Conservation (phyloP, 2,113 vertebrate species). For the Hippocampus mohnikei region DNA sequence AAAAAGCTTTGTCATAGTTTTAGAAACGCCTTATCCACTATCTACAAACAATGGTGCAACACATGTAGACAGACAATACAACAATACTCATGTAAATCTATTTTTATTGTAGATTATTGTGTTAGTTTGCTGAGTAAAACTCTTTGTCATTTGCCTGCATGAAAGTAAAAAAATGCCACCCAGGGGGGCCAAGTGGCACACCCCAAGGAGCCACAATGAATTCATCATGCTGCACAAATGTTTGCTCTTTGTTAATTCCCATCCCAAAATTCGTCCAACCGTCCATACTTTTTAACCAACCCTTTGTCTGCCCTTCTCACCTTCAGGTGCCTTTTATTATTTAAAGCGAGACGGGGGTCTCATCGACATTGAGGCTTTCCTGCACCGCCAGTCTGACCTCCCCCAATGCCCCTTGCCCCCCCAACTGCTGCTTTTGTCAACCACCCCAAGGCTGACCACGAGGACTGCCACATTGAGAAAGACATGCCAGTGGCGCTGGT, state of each 20-base stretch:
- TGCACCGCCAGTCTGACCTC: conserved; percentile 30
- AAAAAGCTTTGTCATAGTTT: too few relatives aligned
- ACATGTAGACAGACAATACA: too few relatives aligned
- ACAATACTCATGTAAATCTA: too few relatives aligned
- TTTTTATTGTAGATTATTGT: too few relatives aligned
- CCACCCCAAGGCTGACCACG: conserved; percentile 29
- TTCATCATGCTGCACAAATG: neutral
- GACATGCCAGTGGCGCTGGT: conserved; percentile 3
- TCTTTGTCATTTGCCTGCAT: too few relatives aligned
- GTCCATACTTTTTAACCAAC: neutral
- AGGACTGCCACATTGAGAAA: conserved; percentile 8
- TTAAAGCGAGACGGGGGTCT: conserved; percentile 73
- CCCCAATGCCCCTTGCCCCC: neutral
- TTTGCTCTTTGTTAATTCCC: neutral
- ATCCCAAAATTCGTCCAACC: neutral
- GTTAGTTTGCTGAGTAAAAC: too few relatives aligned
- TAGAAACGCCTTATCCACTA: too few relatives aligned
- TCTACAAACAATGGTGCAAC: too few relatives aligned
- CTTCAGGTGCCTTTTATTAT: conserved; percentile 99
- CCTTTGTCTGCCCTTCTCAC: conserved; percentile 49
- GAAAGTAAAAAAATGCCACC: too few relatives aligned
- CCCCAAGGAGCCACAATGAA: neutral
- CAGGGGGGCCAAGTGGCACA: too few relatives aligned
- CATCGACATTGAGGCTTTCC: conserved; percentile 75
- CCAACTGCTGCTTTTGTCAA: conserved; percentile 30